phyloP scores from a whole-genome alignment of 2,888 invertebrate genomes.

The Carcina quercana region DNA sequence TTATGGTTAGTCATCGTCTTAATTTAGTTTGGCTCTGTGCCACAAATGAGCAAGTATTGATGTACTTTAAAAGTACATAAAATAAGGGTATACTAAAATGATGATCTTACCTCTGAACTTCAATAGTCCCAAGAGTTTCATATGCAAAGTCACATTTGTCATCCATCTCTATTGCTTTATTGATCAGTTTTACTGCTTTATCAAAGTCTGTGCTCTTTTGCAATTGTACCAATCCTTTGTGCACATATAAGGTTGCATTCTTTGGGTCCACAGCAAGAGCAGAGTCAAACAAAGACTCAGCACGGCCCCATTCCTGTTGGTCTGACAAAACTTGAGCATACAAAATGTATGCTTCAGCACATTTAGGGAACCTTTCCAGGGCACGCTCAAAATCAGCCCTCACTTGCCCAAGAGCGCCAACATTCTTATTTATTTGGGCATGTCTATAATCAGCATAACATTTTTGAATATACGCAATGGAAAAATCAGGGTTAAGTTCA shows the following conservation, averaged over 20 bases:
- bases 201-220: slow-evolving; percentile 91
- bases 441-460: slow-evolving; percentile 91
- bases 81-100: neutral
- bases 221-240: slow-evolving; percentile 87
- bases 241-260: slow-evolving; percentile 91
- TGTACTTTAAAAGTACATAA: neutral
- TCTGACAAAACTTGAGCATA: slow-evolving; percentile 94
- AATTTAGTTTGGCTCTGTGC: slow-evolving; percentile 18
- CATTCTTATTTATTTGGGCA: slow-evolving; percentile 76
- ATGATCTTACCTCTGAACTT: slow-evolving; percentile 87
- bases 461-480: slow-evolving; percentile 91
- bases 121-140: slow-evolving; percentile 95
- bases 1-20: slow-evolving; percentile 8
- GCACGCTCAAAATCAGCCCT: slow-evolving; percentile 84
- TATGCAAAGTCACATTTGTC: slow-evolving; percentile 95
- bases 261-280: slow-evolving; percentile 87
- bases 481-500: slow-evolving; percentile 86
- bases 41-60: slow-evolving; percentile 10
- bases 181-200: slow-evolving; percentile 84
- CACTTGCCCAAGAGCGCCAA: slow-evolving; percentile 76
- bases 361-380: slow-evolving; percentile 85
- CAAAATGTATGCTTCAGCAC: slow-evolving; percentile 89
- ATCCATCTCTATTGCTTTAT: slow-evolving; percentile 89
- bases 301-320: slow-evolving; percentile 86
- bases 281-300: slow-evolving; percentile 86